A percentile compares a stretch with the other conserved stretches of the same genome.
Conservation (phyloP, 2,888 invertebrate genomes). For the Himalopsyche anomala region DNA sequence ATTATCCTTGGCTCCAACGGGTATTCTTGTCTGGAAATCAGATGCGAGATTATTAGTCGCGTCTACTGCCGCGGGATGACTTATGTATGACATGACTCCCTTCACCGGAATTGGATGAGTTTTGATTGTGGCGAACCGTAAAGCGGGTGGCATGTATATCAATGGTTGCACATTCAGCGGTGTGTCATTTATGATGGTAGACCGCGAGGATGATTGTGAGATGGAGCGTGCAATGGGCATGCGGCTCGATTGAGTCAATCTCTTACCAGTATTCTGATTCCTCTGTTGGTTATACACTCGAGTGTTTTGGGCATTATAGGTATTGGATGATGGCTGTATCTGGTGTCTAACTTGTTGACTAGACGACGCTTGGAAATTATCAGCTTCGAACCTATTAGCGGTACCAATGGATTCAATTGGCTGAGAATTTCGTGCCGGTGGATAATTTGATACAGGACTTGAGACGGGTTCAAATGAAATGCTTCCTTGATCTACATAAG, state of each 20-base stretch:
- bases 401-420: background rate
- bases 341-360: constrained; percentile 5
- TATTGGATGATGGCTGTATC: background rate
- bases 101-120: constrained; percentile 14
- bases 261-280: background rate
- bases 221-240: constrained; percentile 22
- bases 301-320: background rate
- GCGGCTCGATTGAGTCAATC: constrained; percentile 18
- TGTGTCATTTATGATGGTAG: background rate
- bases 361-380: background rate
- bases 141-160: background rate
- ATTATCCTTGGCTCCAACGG: background rate
- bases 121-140: background rate
- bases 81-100: background rate
- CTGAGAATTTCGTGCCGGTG: background rate
- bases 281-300: background rate
- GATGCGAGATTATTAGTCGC: constrained; percentile 20
- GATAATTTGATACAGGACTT: background rate
- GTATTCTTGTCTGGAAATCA: constrained; percentile 18
- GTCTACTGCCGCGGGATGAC: background rate
- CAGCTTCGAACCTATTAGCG: constrained; percentile 23
- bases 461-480: background rate
- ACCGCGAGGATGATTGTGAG: background rate
- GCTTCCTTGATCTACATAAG: background rate
- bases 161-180: background rate